Base-by-base conservation (phyloP, 2,888 invertebrate genomes). In the Eupeodes luniger region DNA sequence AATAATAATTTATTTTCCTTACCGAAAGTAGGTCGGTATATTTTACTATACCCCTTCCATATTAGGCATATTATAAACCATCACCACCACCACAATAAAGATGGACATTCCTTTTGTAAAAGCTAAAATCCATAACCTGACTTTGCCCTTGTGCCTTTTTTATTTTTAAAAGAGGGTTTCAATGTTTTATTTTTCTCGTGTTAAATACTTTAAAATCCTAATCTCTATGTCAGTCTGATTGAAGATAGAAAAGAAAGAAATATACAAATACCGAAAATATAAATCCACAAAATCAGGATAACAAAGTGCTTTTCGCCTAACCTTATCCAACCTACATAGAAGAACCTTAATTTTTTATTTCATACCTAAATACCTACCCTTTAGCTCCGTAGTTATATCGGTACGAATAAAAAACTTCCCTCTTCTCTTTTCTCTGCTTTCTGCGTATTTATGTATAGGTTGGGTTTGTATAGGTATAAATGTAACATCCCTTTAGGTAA, bases 271-370 rank as follows among this genome's bases (percentile, higher is more conserved):
- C 53, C 11, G 40, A n/a, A 27, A 49, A 34, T 40, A 72, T 40
- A 72, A 59, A 59, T 57, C 59, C 34, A 72, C 12, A 59, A 47
- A 49, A 57, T 59, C 47, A 72, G 72, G 72, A 72, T 72, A 47
- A 72, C 44, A 72, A 72, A 72, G 47, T 47, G 72, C 11, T 72
- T 57, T 47, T 59, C 9, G 14, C 27, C 44, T 27, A 70, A 40
- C 12, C 10, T 5, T 16, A 16, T 16, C 11, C 6, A 10, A 27
- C 27, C 12, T 57, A 57, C 4, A 14, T 16, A 19, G 27, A 66
- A 40, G 55, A 70, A 44, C 19, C 40, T 72, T 72, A 40, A 34
- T 47, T 72, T 72, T 72, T 47, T 72, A 72, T 72, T 69, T 59
- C 59, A 27, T 27, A 72, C 57, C 40, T 57, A 72, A 57, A 72